Evolutionary conservation across 2,888 invertebrate genomes (phyloP).

Genomic region (Plebejus melissa): DNA sequence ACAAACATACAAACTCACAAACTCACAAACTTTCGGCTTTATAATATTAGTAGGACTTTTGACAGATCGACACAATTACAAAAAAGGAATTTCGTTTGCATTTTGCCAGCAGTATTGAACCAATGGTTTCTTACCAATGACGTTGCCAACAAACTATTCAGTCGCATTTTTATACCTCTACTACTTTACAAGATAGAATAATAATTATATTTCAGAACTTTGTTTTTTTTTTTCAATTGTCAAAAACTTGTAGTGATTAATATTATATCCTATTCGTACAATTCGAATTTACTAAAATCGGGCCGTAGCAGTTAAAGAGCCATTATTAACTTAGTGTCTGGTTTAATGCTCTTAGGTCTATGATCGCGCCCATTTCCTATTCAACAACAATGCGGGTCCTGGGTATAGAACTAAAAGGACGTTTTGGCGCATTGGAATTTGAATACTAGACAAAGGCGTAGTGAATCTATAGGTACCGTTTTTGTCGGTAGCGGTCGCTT

Average conservation of each 20-base stretch:
- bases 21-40: too few species aligned
- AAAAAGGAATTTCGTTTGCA: neutral
- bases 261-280: neutral
- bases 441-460: neutral
- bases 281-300: neutral
- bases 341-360: too few species aligned
- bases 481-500: too few species aligned
- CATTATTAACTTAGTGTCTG: conserved; percentile 1
- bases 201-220: neutral
- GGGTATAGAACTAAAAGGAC: neutral
- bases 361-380: conserved; percentile 10
- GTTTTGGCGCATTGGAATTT: neutral
- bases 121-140: neutral
- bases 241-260: too few species aligned
- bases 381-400: neutral
- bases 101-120: neutral
- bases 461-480: neutral
- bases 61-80: neutral
- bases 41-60: neutral
- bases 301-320: neutral
- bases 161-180: too few species aligned
- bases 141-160: neutral
- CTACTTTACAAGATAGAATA: neutral
- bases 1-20: too few species aligned
- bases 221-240: neutral